These are phyloP conservation scores for Drosophila sechellia DNA, from an alignment of 1,140 invertebrate genomes.

Conservation along the genomic window DNA sequence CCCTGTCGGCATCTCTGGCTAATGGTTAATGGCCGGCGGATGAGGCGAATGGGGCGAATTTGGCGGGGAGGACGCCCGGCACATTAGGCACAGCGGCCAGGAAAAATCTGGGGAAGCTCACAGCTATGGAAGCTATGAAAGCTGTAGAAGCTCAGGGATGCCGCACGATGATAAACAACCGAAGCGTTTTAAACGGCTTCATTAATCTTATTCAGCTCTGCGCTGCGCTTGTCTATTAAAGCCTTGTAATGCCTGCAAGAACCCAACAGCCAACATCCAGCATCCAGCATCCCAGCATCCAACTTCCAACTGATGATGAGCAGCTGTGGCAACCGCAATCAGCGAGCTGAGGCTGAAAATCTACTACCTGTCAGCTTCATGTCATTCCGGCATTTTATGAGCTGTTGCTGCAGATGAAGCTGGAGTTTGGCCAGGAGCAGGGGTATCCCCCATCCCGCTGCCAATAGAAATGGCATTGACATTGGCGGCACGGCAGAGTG, in stretches of 20 bases:
- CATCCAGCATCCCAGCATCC: constrained; percentile 5
- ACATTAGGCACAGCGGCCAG: constrained; percentile 67
- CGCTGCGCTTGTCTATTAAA: constrained; percentile 80
- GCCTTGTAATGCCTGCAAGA: constrained; percentile 68
- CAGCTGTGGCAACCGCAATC: constrained; percentile 69
- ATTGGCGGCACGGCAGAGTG: constrained; percentile 18
- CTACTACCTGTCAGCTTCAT: constrained; percentile 78
- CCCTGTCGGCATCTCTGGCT: constrained; percentile 61
- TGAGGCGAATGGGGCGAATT: neutral
- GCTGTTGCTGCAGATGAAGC: constrained; percentile 47
- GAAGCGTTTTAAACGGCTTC: constrained; percentile 83
- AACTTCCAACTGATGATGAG: constrained; percentile 49
- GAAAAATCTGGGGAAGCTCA: constrained; percentile 15
- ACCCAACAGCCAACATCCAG: constrained; percentile 7
- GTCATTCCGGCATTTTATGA: constrained; percentile 79
- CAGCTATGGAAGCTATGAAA: constrained; percentile 3
- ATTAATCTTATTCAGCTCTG: constrained; percentile 81
- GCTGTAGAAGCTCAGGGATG: constrained; percentile 49
- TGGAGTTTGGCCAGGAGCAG: constrained; percentile 15
- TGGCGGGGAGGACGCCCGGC: constrained; percentile 5
- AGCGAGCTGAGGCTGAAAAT: constrained; percentile 64
- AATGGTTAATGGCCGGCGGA: constrained; percentile 50
- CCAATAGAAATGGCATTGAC: constrained; percentile 49
- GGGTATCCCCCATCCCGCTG: constrained; percentile 1
- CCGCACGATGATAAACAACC: constrained; percentile 81